Base-by-base conservation (phyloP, 2,888 invertebrate species). In the Aradus depressus region DNA sequence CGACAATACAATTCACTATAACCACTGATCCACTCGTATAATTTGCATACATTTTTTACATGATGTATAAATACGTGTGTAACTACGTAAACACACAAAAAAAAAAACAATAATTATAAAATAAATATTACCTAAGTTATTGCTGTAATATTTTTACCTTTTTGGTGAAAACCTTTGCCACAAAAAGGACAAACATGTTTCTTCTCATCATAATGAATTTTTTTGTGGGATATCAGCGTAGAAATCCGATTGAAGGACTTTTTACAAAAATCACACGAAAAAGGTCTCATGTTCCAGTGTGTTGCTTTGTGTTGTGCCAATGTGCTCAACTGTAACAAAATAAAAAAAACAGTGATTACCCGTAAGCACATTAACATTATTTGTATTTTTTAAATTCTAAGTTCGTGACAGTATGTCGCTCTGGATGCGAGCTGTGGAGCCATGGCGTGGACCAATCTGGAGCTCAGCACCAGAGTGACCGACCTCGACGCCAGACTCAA, bases 211-310 rank as follows among this genome's bases (percentile, higher is more conserved):
- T 80, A 80, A 64, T 85, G 84, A 4, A 81, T 84, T 70, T 84
- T 84, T 56, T 81, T 75, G 62, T 85, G 84, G 10, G 84, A 84
- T 64, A 84, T 84, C 56, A 85, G 68, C n/a, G 84, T 84, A 8
- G 84, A 84, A 3, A 82, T 80, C 45, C 84, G 75, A 67, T 84
- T 84, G 67, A 84, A 85, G 2, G 81, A 81, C 67, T 85, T 84
- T 61, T 76, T 75, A 67, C 84, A 85, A 6, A 77, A 74, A 68
- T 81, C 81, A 63, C 84, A 85, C 44, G 79, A 70, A 62, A 82
- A 82, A 0, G 84, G 84, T 37, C 84, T 69, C 31, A 79, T 80
- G 31, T 79, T 74, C n/a, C 82, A 83, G 63, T 84, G 84, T 61
- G 83, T 84, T n/a, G 83, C 82, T 43, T 78, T 74, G 62, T 85